These are phyloP conservation scores for Pentalonia nigronervosa DNA, from an alignment of 1,140 invertebrate species.

Conservation along the genomic window DNA sequence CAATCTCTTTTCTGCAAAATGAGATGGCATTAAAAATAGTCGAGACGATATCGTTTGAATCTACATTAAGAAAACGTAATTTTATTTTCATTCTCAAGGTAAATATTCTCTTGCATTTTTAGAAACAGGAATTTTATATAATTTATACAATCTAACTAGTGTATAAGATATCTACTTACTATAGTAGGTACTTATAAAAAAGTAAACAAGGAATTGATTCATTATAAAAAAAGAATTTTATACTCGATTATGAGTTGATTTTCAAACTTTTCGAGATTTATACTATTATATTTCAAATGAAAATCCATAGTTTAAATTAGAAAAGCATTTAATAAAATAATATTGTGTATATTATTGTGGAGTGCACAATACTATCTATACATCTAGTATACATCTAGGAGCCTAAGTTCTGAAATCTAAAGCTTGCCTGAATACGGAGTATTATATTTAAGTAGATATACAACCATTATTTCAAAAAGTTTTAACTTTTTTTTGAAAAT, in stretches of 20 bases:
- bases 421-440: no score
- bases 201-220: neutral
- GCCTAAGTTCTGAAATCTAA: no score
- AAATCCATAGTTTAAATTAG: neutral
- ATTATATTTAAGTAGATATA: no score
- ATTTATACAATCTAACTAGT: no score
- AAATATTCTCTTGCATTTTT: neutral
- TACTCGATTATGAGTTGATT: neutral
- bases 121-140: neutral
- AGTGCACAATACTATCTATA: no score
- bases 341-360: no score
- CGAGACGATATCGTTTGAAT: neutral
- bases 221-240: neutral
- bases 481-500: no score
- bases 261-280: neutral
- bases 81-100: neutral
- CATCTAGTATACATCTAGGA: neutral
- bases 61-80: neutral
- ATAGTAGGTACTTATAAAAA: no score
- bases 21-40: neutral
- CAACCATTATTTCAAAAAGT: no score
- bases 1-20: neutral
- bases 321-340: neutral
- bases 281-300: neutral
- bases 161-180: no score